Evolutionary conservation across 2,797 vertebrate genomes (phyloP), one percentile per base, ranked within the genome.

Genomic region (Lindbergichthys nudifrons): DNA sequence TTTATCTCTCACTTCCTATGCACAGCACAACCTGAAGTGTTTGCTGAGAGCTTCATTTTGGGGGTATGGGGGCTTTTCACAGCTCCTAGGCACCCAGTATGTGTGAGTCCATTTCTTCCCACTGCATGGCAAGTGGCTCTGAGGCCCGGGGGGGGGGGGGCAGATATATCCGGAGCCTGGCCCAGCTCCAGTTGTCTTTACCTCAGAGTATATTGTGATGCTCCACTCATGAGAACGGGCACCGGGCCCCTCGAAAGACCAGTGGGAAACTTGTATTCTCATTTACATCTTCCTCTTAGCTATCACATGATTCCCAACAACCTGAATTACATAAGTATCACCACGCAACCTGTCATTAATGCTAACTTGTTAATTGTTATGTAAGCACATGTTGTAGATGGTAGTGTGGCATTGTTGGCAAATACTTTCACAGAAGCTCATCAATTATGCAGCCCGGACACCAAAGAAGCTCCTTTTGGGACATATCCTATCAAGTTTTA

Each of bases 111-210:
- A 74, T 90, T 88, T 92, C 82, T 91, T 92, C 90, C 89, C 92
- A 93, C 89, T 93, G 89, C 91, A 94, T 88, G 87, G 87, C 87
- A 93, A 92, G 89, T 88, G 87, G 73, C 57, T 84, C 76, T 72
- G 88, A 87, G 92, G 92, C 88, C 82, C 87, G 64, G 87, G 85
- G 77, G 72, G 64, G 23, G 73, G 89, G 87, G 88, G 81, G 75
- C 76, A 79, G 88, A 91, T 91, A 91, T 93, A 93, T 93, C 92
- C 91, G 90, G 92, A 83, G 77, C 83, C 75, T 93, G 92, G 93
- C 90, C 57, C 18, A 14, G 69, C 79, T 93, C 92, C 91, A 93
- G 85, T 87, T 86, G 83, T 91, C 90, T 94, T 92, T 92, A 93
- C 86, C 88, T 92, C 86, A 54, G 88, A 87, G 85, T 82, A 90